Evolutionary conservation across 2,113 vertebrate species (phyloP).

Genomic region (Odobenus rosmarus): DNA sequence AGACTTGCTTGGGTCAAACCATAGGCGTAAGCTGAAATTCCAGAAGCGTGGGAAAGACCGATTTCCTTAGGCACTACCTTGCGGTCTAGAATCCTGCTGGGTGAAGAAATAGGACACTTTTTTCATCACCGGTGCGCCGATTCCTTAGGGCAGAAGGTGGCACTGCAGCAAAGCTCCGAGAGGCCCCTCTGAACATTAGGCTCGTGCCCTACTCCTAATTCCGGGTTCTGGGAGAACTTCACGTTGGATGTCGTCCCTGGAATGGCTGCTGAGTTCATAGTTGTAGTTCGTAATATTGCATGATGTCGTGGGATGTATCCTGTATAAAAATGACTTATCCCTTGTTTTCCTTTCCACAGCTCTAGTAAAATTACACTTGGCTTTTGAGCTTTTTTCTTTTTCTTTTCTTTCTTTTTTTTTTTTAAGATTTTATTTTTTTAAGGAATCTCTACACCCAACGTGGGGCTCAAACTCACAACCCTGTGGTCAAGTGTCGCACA

Average conservation of each 20-base stretch:
- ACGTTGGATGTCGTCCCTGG: background rate
- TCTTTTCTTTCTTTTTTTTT: background rate
- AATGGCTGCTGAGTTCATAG: background rate
- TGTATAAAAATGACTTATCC: background rate
- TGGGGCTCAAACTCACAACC: background rate
- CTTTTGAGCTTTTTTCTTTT: background rate
- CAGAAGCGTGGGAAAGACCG: constrained; percentile 70
- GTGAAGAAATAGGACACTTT: constrained; percentile 7
- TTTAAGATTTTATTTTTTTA: background rate
- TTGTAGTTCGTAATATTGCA: fast-evolving
- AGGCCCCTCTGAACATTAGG: background rate
- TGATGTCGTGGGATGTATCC: background rate
- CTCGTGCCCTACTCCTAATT: background rate
- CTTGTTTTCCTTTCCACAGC: background rate
- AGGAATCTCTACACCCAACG: background rate
- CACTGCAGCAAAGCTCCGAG: background rate
- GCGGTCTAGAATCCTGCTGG: constrained; percentile 12
- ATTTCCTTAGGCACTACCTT: background rate
- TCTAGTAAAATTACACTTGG: background rate
- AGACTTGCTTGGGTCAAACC: constrained; percentile 47
- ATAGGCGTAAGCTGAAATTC: constrained; percentile 49
- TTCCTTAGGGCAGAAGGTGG: background rate
- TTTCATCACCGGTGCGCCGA: background rate
- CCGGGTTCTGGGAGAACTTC: background rate
- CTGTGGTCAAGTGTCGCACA: background rate